Base-by-base conservation (phyloP, 2,888 invertebrate species). In the Tanytarsus gracilentus region DNA sequence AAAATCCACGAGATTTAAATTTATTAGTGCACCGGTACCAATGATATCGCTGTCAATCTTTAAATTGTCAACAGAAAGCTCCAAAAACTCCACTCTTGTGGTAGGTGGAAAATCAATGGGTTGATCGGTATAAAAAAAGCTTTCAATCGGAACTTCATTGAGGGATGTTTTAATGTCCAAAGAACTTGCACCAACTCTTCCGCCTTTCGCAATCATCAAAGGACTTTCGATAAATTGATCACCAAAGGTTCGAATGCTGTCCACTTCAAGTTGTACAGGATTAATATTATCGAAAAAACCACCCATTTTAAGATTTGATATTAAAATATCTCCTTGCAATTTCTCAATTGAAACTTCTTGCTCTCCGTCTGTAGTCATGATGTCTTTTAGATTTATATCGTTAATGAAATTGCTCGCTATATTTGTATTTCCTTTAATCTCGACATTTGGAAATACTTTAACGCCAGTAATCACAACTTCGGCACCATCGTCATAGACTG, bases 381-480 rank as follows among this genome's bases (percentile, higher is more conserved):
- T 76, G 3, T 74, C 69, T 1, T 73, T 66, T 1, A 79, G 62
- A 1, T 69, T 64, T 61, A 77, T 73, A 11, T 71, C 69, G 64
- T 76, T 79, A 1, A 82, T 70, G 3, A 65, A 65, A 4, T 70
- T 70, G 9, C 76, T 75, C 25, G 66, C 62, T 1, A 81, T 67
- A 26, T 70, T 66, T 1, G 78, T 64, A 62, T 75, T 72, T 5
- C 71, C 67, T 2, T 69, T 67, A 50, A 77, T 68, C 6, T 65
- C 65, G 1, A 80, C 67, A 1, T 72, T 68, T 18, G 69, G 65
- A 62, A 82, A 78, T 1, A 65, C 68, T 68, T 82, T 82, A 0
- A 65, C 63, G 0, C 78, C 75, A 4, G 68, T 69, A 61, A 82
- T 75, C 1, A 44, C 9, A 18, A 58, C 29, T 9, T 61, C 63